Evolutionary conservation across 1,140 invertebrate genomes (phyloP).

Genomic region (Laupala kohalensis): DNA sequence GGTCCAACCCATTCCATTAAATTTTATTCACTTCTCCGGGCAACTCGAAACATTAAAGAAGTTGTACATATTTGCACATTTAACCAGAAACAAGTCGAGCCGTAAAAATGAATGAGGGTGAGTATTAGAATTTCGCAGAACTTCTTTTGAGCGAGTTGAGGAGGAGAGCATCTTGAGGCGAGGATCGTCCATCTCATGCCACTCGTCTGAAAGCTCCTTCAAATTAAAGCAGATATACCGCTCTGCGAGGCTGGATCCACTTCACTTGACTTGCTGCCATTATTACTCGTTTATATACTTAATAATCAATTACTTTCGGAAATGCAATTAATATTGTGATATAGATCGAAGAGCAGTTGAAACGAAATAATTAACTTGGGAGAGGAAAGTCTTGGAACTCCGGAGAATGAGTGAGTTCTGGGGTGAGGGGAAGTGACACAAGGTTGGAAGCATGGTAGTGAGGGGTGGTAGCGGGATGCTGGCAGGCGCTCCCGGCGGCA

Average conservation of each 20-base stretch:
- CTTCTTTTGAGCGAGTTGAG: background rate
- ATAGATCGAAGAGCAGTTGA: background rate
- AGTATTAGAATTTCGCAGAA: background rate
- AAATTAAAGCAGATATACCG: background rate
- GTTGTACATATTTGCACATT: background rate
- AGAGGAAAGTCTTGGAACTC: too few relatives aligned
- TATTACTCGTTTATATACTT: background rate
- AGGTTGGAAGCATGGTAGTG: too few relatives aligned
- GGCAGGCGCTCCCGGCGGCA: too few relatives aligned
- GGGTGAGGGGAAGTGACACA: too few relatives aligned
- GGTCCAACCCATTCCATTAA: background rate
- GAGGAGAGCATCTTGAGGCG: background rate
- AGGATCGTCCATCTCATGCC: background rate
- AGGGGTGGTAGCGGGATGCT: too few relatives aligned
- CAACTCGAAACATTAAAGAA: background rate
- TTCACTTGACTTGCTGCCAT: background rate
- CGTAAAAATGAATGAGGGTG: background rate
- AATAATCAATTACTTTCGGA: background rate
- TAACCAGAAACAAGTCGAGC: background rate
- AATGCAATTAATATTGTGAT: background rate
- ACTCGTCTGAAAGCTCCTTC: background rate
- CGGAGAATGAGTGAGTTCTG: too few relatives aligned
- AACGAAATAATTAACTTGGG: too few relatives aligned
- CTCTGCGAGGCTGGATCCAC: background rate
- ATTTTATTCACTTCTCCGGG: background rate